Evolutionary conservation across 2,113 vertebrate species (phyloP).

Genomic region (Halichoerus grypus): DNA sequence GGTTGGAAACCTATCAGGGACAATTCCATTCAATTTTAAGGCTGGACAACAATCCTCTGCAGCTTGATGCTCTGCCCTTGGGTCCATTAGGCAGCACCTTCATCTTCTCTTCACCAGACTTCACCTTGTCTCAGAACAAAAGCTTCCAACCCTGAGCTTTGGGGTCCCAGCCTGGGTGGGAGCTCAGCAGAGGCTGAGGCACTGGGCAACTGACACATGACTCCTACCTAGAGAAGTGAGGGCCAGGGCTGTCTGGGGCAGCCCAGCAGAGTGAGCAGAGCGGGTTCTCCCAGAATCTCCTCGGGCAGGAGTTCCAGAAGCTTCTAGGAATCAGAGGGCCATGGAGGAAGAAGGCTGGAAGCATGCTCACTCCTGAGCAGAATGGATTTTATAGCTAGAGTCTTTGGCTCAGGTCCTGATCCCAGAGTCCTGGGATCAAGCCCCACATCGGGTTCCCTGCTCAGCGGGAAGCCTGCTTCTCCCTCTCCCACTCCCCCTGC

Average conservation of each 20-base stretch:
- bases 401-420: no score
- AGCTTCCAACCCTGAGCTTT: neutral
- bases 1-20: neutral
- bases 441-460: no score
- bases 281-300: neutral
- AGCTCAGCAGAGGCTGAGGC: no score
- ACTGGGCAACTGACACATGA: fast-evolving
- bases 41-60: no score
- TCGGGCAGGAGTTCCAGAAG: fast-evolving
- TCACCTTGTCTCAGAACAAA: neutral
- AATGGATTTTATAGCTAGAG: fast-evolving
- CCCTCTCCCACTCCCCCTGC: no score
- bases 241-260: neutral
- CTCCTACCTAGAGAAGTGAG: neutral
- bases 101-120: no score
- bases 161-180: neutral
- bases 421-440: no score
- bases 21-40: neutral
- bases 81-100: fast-evolving
- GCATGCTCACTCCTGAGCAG: no score
- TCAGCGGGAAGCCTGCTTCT: no score
- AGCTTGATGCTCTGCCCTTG: no score
- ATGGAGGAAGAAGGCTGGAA: neutral
- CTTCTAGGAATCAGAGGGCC: neutral
- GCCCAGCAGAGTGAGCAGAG: neutral